phyloP scores from a whole-genome alignment of 1,140 invertebrate species.

The Papilio dardanus region DNA sequence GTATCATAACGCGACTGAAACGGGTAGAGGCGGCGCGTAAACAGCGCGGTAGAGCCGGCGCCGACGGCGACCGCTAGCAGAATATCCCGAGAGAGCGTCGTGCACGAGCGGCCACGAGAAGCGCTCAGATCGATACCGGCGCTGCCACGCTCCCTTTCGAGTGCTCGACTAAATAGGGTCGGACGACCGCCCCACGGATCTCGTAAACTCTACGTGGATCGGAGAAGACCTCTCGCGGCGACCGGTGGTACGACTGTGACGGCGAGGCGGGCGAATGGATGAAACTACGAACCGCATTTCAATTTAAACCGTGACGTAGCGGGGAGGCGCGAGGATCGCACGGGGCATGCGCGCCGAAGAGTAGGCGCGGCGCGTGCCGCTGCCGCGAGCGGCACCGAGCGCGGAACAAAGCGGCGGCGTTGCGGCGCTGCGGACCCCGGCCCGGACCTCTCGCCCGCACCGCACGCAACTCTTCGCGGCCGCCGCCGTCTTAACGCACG shows the following conservation, averaged over 20 bases:
- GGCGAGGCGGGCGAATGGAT: constrained; percentile 51
- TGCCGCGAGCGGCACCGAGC: constrained; percentile 54
- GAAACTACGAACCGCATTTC: constrained; percentile 55
- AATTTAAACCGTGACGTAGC: constrained; percentile 68
- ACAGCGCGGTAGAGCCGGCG: constrained; percentile 76
- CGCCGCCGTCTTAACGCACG: constrained; percentile 60
- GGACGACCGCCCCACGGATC: constrained; percentile 42
- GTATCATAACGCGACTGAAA: constrained; percentile 71
- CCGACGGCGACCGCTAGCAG: constrained; percentile 74
- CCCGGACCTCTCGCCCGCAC: constrained; percentile 51
- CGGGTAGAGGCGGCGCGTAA: constrained; percentile 69
- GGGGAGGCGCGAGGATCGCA: constrained; percentile 56
- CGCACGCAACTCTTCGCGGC: constrained; percentile 58
- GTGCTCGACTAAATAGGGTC: constrained; percentile 56
- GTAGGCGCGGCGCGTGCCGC: constrained; percentile 68
- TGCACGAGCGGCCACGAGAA: constrained; percentile 72
- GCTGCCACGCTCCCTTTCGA: constrained; percentile 67
- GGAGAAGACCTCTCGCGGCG: constrained; percentile 44
- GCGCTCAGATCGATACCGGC: constrained; percentile 74
- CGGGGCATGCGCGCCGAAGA: constrained; percentile 66
- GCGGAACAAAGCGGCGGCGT: constrained; percentile 67
- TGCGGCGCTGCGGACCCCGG: constrained; percentile 51
- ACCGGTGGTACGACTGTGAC: constrained; percentile 47
- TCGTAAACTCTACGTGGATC: constrained; percentile 37
- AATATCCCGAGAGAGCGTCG: constrained; percentile 76